phyloP scores from a whole-genome alignment of 1,140 invertebrate species.

The Drosophila hydei region DNA sequence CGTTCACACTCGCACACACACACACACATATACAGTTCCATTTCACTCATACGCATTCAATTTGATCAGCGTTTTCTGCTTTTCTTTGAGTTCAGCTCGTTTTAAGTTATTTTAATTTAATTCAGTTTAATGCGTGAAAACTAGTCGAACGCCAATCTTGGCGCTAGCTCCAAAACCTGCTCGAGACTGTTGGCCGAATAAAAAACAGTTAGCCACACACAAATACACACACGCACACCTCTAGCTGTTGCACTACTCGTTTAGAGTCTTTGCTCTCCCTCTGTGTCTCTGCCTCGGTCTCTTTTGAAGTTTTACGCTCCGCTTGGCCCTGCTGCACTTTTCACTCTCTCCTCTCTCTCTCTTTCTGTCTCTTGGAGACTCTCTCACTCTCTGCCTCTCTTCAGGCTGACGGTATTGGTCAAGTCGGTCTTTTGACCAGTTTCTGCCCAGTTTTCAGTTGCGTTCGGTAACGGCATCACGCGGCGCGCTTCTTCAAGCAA shows the following conservation, averaged over 20 bases:
- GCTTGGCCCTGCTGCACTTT: constrained; percentile 34
- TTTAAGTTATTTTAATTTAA: constrained; percentile 64
- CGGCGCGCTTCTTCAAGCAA: constrained; percentile 40
- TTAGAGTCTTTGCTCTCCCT: background rate
- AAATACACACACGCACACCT: constrained; percentile 19
- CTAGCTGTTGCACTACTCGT: constrained; percentile 6
- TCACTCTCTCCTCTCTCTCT: constrained; percentile 30
- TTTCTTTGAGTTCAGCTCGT: constrained; percentile 35
- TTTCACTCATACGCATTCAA: constrained; percentile 1
- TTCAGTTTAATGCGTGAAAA: constrained; percentile 79
- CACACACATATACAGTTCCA: too few species aligned
- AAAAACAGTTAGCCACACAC: constrained; percentile 34
- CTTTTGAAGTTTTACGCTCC: constrained; percentile 45
- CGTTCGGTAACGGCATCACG: constrained; percentile 77
- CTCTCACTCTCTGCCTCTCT: constrained; percentile 19
- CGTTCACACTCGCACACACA: too few species aligned
- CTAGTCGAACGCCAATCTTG: constrained; percentile 68
- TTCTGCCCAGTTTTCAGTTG: constrained; percentile 70
- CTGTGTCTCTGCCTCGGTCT: background rate
- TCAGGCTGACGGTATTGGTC: constrained; percentile 71
- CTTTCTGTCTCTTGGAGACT: constrained; percentile 9
- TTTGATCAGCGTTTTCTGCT: constrained; percentile 34
- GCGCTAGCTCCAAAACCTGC: constrained; percentile 5
- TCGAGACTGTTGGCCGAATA: constrained; percentile 7
- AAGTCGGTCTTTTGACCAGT: constrained; percentile 67